phyloP scores from a whole-genome alignment of 2,113 vertebrate species.

The Eurystomus gularis region DNA sequence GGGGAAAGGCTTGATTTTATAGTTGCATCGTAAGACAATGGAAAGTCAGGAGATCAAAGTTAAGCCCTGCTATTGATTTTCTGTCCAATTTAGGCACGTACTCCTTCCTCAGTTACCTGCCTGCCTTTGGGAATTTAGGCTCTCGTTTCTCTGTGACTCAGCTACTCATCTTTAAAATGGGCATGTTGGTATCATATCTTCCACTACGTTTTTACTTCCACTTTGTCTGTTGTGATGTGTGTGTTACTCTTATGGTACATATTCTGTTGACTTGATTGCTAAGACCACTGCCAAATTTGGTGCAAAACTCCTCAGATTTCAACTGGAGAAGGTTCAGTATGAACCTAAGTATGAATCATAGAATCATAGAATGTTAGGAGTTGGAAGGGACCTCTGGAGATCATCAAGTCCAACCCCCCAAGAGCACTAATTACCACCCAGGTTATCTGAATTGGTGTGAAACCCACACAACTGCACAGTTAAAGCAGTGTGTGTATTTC shows the following conservation, averaged over 20 bases:
- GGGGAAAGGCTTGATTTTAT: slow-evolving; percentile 8
- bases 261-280: not conserved
- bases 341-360: not conserved
- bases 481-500: not conserved
- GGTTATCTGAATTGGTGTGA: not conserved
- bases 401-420: no score
- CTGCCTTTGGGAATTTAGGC: not conserved
- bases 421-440: not conserved
- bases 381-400: no score
- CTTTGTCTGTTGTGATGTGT: not conserved
- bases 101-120: not conserved
- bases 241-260: not conserved
- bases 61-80: slow-evolving; percentile 45
- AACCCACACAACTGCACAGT: not conserved
- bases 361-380: no score
- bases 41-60: slow-evolving; percentile 31
- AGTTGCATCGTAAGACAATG: not conserved
- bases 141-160: not conserved
- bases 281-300: not conserved
- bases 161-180: not conserved
- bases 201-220: not conserved
- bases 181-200: not conserved
- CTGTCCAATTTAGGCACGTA: not conserved
- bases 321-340: not conserved
- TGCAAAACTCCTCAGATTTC: not conserved